Evolutionary conservation across 1,140 invertebrate genomes (phyloP), one percentile per base, ranked within the genome.

Genomic region (Cryptotermes secundus): DNA sequence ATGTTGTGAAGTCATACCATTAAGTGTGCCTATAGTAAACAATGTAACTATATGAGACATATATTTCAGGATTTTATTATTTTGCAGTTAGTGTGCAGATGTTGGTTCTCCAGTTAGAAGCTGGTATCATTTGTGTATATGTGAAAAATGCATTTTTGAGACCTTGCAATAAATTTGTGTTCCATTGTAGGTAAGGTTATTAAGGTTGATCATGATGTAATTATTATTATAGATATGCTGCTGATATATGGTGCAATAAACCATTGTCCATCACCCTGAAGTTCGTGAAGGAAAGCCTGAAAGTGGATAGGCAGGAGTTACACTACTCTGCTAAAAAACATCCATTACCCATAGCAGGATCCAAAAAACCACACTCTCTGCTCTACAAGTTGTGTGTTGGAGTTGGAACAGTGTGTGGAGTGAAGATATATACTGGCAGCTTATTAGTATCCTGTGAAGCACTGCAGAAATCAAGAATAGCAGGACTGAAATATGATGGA

Each of bases 341-440:
- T 12, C 59, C 26, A 31, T n/a, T 31, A 72, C n/a, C 26, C 26
- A 31, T 16, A 72, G n/a, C n/a, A 6, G 14, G 16, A 22, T 49
- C 14, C 9, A 72, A n/a, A n/a, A 72, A 72, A 72, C 26, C 59
- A 10, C 59, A 31, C 10, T 31, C 1, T 72, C 26, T 80, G 6
- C 24, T 80, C 1, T 80, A 36, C 36, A 80, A 80, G 26, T 36
- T 80, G 12, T 36, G 34, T 35, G 3, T 36, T 36, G 80, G 80
- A 22, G 31, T 82, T 82, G 38, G n/a, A 82, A 42, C 81, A 82
- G 38, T 38, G 38, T 34, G 36, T 26, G 81, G 81, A 10, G 81
- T 45, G 16, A 82, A 82, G 81, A 45, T n/a, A 34, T 45, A 16
- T 45, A 16, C 35, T 49, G n/a, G 35, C 19, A 45, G 38, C 7